A percentile compares a stretch with the other conserved stretches of the same genome.
phyloP scores from a whole-genome alignment of 1,140 invertebrate genomes.

The Hermetia illucens region DNA sequence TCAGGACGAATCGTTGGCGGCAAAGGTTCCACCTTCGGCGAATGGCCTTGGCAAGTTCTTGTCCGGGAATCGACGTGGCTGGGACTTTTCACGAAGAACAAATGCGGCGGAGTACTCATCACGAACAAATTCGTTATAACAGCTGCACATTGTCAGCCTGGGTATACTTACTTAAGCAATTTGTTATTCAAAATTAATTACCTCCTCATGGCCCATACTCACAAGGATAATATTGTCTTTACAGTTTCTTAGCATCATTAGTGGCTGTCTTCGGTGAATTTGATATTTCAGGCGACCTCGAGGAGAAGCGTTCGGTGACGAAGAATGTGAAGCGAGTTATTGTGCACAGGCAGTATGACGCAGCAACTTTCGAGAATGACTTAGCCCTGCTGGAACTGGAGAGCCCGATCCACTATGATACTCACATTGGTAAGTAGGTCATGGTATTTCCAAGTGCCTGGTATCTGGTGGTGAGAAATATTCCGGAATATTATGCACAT shows the following conservation, averaged over 20 bases:
- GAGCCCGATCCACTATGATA: constrained; percentile 64
- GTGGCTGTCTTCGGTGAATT: constrained; percentile 84
- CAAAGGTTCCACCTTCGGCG: constrained; percentile 67
- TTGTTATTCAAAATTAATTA: background rate
- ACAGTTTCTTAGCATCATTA: constrained; percentile 72
- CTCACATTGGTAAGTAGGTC: constrained; percentile 56
- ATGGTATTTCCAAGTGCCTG: no score
- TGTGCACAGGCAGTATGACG: constrained; percentile 76
- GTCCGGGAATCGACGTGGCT: constrained; percentile 85
- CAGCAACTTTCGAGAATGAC: constrained; percentile 83
- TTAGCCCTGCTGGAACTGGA: constrained; percentile 75
- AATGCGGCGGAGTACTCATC: constrained; percentile 85
- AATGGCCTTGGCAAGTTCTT: constrained; percentile 88
- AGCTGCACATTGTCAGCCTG: constrained; percentile 89
- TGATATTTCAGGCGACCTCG: constrained; percentile 71
- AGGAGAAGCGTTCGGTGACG: constrained; percentile 57
- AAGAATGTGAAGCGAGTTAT: constrained; percentile 78
- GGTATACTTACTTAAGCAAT: constrained; percentile 36
- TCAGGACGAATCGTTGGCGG: constrained; percentile 80
- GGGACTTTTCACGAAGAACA: constrained; percentile 90
- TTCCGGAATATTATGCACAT: no score
- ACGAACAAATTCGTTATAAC: constrained; percentile 74
- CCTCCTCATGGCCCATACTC: background rate
- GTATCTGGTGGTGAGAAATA: no score
- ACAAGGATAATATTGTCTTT: background rate